Evolutionary conservation across 2,113 vertebrate genomes (phyloP).

Genomic region (Neodon shergylaensis): DNA sequence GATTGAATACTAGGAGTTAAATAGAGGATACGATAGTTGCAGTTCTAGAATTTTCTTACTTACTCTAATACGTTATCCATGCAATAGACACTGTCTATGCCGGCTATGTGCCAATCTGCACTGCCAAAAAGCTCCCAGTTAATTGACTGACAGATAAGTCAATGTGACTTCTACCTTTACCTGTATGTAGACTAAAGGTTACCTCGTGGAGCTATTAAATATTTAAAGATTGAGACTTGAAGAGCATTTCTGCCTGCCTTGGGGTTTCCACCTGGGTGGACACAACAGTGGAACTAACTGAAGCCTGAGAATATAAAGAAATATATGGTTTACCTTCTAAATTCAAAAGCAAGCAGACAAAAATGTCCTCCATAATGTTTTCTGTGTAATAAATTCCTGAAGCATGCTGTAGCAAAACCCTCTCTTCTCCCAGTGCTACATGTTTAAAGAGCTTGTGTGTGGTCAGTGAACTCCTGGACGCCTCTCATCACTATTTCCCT

Average conservation of each 20-base stretch:
- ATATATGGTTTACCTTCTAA: not conserved
- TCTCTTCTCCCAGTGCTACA: not conserved
- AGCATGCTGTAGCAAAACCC: not conserved
- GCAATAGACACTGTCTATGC: not conserved
- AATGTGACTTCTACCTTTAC: not conserved
- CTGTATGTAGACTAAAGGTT: not conserved
- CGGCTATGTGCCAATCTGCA: not conserved
- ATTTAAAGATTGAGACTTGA: constrained; percentile 7
- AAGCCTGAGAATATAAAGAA: constrained; percentile 41
- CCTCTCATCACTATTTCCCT: not conserved
- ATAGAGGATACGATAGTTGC: not conserved
- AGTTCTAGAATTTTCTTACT: not conserved
- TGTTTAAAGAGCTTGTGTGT: not conserved
- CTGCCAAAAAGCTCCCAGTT: not conserved
- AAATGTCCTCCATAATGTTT: not conserved
- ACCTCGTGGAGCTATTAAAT: not conserved
- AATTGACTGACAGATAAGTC: not conserved
- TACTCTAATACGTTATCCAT: not conserved
- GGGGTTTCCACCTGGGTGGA: not conserved
- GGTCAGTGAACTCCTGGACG: not conserved
- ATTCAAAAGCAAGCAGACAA: constrained; percentile 13
- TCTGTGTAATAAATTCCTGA: not conserved
- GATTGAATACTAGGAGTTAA: not conserved
- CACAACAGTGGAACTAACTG: not conserved
- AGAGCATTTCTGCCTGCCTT: not conserved